Conservation (phyloP, 2,888 invertebrate genomes). For the Dendrolimus pini region DNA sequence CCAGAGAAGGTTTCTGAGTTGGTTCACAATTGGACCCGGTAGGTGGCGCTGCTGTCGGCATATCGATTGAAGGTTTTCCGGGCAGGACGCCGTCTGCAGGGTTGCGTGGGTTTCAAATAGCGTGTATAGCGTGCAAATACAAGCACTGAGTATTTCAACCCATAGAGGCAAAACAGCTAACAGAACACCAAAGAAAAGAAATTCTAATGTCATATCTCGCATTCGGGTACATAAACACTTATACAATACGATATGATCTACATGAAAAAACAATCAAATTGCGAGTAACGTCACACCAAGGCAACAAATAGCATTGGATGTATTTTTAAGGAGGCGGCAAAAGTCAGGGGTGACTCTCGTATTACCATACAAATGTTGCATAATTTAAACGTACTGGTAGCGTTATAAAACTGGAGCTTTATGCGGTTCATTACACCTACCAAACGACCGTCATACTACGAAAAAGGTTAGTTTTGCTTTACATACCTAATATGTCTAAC, state of each 20-base stretch:
- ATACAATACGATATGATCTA: slow-evolving; percentile 6
- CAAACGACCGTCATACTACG: slow-evolving; percentile 9
- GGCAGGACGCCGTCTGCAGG: too few relatives aligned
- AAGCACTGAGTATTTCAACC: too few relatives aligned
- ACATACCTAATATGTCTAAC: too few relatives aligned
- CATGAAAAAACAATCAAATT: slow-evolving; percentile 71
- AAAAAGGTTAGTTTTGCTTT: too few relatives aligned
- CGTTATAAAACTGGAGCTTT: slow-evolving; percentile 53
- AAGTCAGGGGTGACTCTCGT: slow-evolving; percentile 44
- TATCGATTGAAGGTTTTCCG: too few relatives aligned
- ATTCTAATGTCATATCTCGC: slow-evolving; percentile 3
- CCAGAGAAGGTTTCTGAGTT: too few relatives aligned
- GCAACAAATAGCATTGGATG: slow-evolving; percentile 59
- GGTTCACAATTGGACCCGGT: too few relatives aligned
- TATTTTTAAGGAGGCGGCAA: slow-evolving; percentile 58
- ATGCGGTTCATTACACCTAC: slow-evolving; percentile 36
- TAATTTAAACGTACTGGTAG: slow-evolving; percentile 58
- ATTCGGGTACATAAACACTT: slow-evolving; percentile 8
- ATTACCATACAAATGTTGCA: slow-evolving; percentile 75
- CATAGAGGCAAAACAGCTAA: too few relatives aligned
- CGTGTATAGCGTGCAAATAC: too few relatives aligned
- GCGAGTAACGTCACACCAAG: slow-evolving; percentile 55
- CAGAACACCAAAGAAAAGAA: too few relatives aligned
- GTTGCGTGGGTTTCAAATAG: too few relatives aligned
- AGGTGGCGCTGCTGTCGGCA: too few relatives aligned